Percentiles rank a stretch among this genome's conserved stretches.
phyloP scores from a whole-genome alignment of 2,888 invertebrate genomes.

The Prosopocoilus inquinatus region DNA sequence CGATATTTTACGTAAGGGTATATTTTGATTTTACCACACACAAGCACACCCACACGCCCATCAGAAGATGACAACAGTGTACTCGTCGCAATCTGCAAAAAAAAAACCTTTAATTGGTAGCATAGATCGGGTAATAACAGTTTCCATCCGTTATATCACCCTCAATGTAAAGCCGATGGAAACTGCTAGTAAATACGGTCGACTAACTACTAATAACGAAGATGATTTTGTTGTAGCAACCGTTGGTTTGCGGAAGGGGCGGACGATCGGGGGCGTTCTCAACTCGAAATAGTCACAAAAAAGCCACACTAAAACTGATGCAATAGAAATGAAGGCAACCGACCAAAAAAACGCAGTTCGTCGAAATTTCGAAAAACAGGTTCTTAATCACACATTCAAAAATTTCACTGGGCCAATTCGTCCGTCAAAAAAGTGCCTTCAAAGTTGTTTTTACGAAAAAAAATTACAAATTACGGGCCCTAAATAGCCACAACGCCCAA shows the following conservation, averaged over 20 bases:
- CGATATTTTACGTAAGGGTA: slow-evolving; percentile 28
- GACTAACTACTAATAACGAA: slow-evolving; percentile 14
- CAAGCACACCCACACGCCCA: background rate
- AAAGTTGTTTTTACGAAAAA: slow-evolving; percentile 86
- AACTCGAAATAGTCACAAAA: slow-evolving; percentile 70
- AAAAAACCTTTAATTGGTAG: background rate
- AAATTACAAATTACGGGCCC: slow-evolving; percentile 80
- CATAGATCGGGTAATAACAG: slow-evolving; percentile 1
- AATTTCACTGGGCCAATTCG: slow-evolving; percentile 86
- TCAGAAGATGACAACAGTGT: background rate
- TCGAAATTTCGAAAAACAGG: slow-evolving; percentile 41
- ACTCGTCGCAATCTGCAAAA: no score
- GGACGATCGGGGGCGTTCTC: slow-evolving; percentile 59
- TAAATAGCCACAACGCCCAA: slow-evolving; percentile 79
- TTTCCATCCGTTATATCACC: slow-evolving; percentile 6
- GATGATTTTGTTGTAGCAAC: slow-evolving; percentile 35
- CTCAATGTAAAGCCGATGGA: slow-evolving; percentile 12
- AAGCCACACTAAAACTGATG: slow-evolving; percentile 68
- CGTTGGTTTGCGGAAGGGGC: slow-evolving; percentile 33
- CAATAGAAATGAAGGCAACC: slow-evolving; percentile 82
- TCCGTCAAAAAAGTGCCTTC: slow-evolving; percentile 96
- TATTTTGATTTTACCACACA: slow-evolving; percentile 15
- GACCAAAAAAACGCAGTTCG: slow-evolving; percentile 49
- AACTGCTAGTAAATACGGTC: background rate
- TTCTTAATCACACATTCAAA: slow-evolving; percentile 59